These are phyloP conservation scores for Heliocidaris tuberculata DNA, from an alignment of 35 echinoderm and acorn worm genomes.

Conservation along the genomic window DNA sequence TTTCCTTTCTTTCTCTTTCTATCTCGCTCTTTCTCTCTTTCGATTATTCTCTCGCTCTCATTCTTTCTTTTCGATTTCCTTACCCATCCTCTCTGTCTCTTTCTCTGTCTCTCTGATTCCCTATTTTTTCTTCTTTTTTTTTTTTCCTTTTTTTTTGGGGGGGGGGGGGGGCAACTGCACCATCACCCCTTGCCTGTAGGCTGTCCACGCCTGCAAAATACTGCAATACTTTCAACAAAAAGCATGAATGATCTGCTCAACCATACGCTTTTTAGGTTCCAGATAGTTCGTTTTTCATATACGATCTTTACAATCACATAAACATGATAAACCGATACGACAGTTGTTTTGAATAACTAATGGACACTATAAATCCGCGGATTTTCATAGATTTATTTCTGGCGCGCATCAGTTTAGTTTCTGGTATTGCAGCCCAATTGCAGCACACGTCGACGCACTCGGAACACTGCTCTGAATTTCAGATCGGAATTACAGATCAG, in stretches of 20 bases:
- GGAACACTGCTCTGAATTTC: background rate
- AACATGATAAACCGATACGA: background rate
- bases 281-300: background rate
- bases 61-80: background rate
- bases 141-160: background rate
- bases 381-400: background rate
- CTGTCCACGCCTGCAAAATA: too few species aligned
- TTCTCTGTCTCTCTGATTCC: background rate
- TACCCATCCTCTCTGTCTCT: background rate
- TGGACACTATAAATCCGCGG: background rate
- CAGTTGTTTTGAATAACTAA: background rate
- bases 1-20: too few species aligned
- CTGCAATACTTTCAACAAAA: too few species aligned
- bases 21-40: too few species aligned
- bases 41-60: too few species aligned
- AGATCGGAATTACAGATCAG: background rate
- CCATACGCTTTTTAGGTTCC: background rate
- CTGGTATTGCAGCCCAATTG: too few species aligned
- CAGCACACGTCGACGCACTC: background rate
- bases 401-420: background rate
- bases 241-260: too few species aligned
- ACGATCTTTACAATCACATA: background rate
- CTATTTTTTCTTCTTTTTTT: background rate
- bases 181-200: too few species aligned
- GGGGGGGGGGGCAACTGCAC: too few species aligned